phyloP scores from a whole-genome alignment of 2,797 vertebrate genomes.

The Choloepus didactylus region DNA sequence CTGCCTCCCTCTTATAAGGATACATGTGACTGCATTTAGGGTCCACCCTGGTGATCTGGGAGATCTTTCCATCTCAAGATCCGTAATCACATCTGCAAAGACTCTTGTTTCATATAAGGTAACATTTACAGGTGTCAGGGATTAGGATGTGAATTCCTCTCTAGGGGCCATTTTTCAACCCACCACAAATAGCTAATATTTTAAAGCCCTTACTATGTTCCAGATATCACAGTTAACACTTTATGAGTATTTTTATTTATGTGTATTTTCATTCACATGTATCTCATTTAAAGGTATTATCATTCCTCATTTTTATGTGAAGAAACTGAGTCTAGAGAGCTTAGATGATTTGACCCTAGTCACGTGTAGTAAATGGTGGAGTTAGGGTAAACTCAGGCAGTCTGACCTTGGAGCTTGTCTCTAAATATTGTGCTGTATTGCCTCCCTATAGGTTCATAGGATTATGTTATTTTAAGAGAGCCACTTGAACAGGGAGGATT shows the following conservation, averaged over 20 bases:
- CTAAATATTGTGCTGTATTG: neutral
- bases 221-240: neutral
- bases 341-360: neutral
- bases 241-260: conserved; percentile 5
- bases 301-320: neutral
- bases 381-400: neutral
- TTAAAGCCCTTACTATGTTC: neutral
- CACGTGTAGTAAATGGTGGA: neutral
- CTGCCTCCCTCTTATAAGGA: neutral
- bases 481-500: neutral
- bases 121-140: neutral
- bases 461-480: conserved; percentile 54
- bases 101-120: neutral
- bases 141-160: neutral
- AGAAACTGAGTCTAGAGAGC: neutral
- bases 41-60: neutral
- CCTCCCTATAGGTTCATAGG: neutral
- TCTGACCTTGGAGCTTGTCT: neutral
- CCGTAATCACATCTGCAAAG: neutral
- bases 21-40: neutral
- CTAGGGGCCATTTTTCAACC: neutral
- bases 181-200: conserved; percentile 13
- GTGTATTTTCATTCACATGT: neutral
- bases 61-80: neutral
- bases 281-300: neutral